Base-by-base conservation (phyloP, 2,888 invertebrate species). In the Drosophila histrio region DNA sequence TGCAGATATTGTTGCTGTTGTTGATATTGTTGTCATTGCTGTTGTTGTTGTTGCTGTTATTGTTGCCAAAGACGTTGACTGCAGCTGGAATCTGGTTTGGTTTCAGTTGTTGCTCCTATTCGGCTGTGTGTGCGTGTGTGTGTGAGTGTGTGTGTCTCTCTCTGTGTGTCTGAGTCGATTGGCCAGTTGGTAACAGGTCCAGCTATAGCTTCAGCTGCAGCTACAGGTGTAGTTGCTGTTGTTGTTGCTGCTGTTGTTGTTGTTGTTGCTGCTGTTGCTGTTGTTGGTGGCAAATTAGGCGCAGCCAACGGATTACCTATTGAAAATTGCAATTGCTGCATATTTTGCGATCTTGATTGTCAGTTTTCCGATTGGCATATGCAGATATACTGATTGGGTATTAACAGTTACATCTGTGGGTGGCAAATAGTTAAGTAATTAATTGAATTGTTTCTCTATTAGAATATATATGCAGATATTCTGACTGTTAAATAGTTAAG, bases 71-170 rank as follows among this genome's bases (percentile, higher is more conserved):
- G 47, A 21, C 32, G 56, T 70, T 53, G 32, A 21, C 38, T 69
- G 77, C 79, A 71, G 67, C 74, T 77, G 79, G 77, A 86, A 86
- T 84, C 84, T 84, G 84, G 84, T 84, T 84, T 80, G 58, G 46
- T 63, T 69, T 65, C 52, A 39, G 75, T 59, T 58, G 69, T 34
- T 75, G 75, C 75, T 74, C 74, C 61, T 66, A 66, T 75, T 75
- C 36, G 60, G 34, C 15, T 28, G 38, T 47, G 34, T 34, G 9
- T 39, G 24, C 21, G 34, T 17, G 22, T 54, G 38, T 19, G 36
- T 36, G 36, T 49, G 46, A 26, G 43, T 43, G 69, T 41, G 61
- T 50, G 57, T 21, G 38, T 22, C 7, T 47, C 28, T 32, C 34
- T 21, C 22, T 54, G 38, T 66, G 59, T 50, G 41, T 46, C 21